Evolutionary conservation across 2,888 invertebrate genomes (phyloP), one percentile per base, ranked within the genome.

Genomic region (Calameuta filiformis): DNA sequence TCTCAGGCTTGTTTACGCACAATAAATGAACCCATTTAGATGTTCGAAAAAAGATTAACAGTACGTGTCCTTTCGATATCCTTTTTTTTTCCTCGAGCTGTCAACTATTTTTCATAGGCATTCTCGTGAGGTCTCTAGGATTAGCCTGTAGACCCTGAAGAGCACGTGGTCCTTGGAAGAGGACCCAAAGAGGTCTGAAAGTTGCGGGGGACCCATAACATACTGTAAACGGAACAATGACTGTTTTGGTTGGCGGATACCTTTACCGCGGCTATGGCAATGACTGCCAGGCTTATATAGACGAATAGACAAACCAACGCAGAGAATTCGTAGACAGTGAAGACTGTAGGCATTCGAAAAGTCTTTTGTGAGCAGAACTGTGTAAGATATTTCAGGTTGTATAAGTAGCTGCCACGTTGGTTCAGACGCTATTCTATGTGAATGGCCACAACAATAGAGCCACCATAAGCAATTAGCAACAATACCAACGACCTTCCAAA

Each of bases 211-310:
- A 83, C 79, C 83, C 85, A 88, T 88, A 90, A 90, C 89, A 88
- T 79, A 83, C 87, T 85, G 83, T 88, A 87, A 87, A 88, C 82
- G 79, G 87, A 84, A 89, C 89, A 89, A 89, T 89, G 82, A 80
- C 76, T 86, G 87, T 88, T 89, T 89, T 88, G 86, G 85, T 83
- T 81, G 78, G 80, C 73, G 68, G 35, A 77, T 56, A 75, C 79
- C 81, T 82, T 81, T 82, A 77, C 79, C 80, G 23, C 9, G 23
- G 56, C 23, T 23, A 56, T 56, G 56, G 23, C 23, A 56, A 56
- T 56, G 23, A 56, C 23, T 56, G 56, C 23, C 56, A 56, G 56
- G 23, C 23, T 23, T 56, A 6, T 56, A 9, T 23, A 40, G 15
- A 23, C 56, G 56, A 9, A 23, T 4, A 9, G 23, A 56, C 56